Evolutionary conservation across 2,797 vertebrate species (phyloP), one percentile per base, ranked within the genome.

Genomic region (Trichosurus vulpecula): DNA sequence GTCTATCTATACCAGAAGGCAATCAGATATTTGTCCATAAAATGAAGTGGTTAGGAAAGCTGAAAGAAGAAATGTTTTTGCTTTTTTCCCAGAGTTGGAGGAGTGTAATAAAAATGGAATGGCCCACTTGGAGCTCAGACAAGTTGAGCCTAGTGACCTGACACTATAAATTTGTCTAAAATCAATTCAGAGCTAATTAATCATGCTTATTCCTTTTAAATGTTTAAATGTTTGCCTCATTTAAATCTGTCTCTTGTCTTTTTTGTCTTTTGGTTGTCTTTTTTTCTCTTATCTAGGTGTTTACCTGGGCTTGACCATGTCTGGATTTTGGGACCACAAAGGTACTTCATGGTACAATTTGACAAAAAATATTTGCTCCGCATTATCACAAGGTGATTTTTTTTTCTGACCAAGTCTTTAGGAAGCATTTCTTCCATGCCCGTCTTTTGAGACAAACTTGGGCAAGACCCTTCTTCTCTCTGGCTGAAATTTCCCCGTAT

Each of bases 241-340:
- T 87, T 87, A 87, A 51, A 87, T 81, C n/a, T 74, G n/a, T 10
- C 54, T 95, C 93, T 6, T 35, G 31, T 94, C 35, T 95, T 1
- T 41, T 87, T 35, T 96, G 54, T 6, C 4, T 53, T 9, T 53
- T 53, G 8, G 12, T 54, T 54, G 27, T 57, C 8, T 41, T 47
- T 41, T 96, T 97, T 96, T 92, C 16, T 96, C 74, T 97, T 51
- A 2, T 29, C 30, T 91, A 98, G 98, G 98, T 94, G 29, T 98
- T 74, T 95, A 95, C 54, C 0, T 98, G 81, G 98, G 98, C 87
- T 0, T 96, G n/a, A 97, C 92, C 27, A 1, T 0, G 11, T 94
- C 90, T 61, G 98, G 98, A 96, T 98, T 98, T 96, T 93, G 95
- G 94, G 0, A 16, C 31, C 93, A 95, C 81, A 0, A 16, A 10